Evolutionary conservation across 2,113 vertebrate genomes (phyloP), one percentile per base, ranked within the genome.

Genomic region (Cercopithecus mona): DNA sequence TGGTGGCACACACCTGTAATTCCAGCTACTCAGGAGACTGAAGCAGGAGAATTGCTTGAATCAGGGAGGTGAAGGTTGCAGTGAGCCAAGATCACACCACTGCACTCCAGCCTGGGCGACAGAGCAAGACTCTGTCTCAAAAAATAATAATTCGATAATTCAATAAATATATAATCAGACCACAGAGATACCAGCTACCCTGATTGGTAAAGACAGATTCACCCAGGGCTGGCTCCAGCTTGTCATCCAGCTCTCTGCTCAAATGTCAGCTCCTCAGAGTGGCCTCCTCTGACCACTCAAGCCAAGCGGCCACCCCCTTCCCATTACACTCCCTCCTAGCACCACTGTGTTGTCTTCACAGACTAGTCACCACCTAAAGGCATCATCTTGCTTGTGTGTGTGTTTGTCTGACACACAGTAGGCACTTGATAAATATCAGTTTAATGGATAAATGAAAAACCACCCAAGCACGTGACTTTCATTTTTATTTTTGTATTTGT

Each of bases 371-470:
- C 35, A 23, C 40, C 84, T 76, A 61, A 81, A 88, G 35, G 32
- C 66, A 59, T 85, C 91, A 85, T 40, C 87, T 45, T 43, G 20
- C 12, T 75, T 59, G 4, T 83, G 22, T n/a, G 11, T 22, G 17
- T 68, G n/a, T 79, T 40, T 78, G 20, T 78, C 61, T 64, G 40
- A 90, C 52, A 61, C 17, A 45, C 3, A 40, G 5, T 38, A 80
- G 73, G 12, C 55, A 83, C 50, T n/a, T 12, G 43, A 23, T 70
- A 93, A 89, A 89, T 87, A 87, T 3, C n/a, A 83, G 18, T 76
- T 75, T 72, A 78, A 88, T 61, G 64, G 96, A 76, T 82, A 81
- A 61, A 79, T 72, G 83, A 40, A 75, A 94, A 94, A 48, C 43
- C 50, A 80, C n/a, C 61, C 30, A 43, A 70, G n/a, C 0, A 9